Base-by-base conservation (phyloP, 2,797 vertebrate genomes). In the Ctenochaetus hawaiiensis region DNA sequence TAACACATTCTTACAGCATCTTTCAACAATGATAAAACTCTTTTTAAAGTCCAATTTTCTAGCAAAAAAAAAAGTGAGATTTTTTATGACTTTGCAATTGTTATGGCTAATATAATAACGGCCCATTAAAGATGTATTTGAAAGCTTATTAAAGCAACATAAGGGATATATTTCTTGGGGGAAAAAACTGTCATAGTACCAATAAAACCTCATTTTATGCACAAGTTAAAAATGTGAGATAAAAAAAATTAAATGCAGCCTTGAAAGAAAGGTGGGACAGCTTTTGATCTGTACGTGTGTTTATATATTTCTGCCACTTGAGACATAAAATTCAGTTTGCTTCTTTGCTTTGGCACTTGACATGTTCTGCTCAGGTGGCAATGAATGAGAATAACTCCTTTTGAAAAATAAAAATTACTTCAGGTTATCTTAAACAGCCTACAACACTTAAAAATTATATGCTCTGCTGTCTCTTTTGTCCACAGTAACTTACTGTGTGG, bases 91-190 rank as follows among this genome's bases (percentile, higher is more conserved):
- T 72, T 59, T 18, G 44, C 16, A 64, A 60, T 69, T 53, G 53
- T 56, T 61, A 44, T 14, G 37, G 54, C 49, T 41, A 12, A 7
- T 70, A 79, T 59, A 64, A 64, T 8, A 14, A 41, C 4, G n/a
- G 10, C 5, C 18, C 43, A 78, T 78, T 47, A 73, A 80, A 75
- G 58, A 60, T 49, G 37, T 16, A 72, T 56, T 20, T 7, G 37
- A 34, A 43, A 23, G 43, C 51, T 73, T 74, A 61, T 77, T 45
- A 84, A 82, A 74, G 59, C 18, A 53, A 53, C 58, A 78, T 53
- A 41, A 78, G 39, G 57, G 14, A 41, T 43, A 30, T 66, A 65
- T 69, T 69, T 59, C 67, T 18, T 0, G 2, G 30, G 18, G 11
- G 11, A 6, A 56, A 39, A 54, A 56, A 34, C 30, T 14, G 37